Evolutionary conservation across 2,888 invertebrate species (phyloP), one percentile per base, ranked within the genome.

Genomic region (Perizoma flavofasciatum): DNA sequence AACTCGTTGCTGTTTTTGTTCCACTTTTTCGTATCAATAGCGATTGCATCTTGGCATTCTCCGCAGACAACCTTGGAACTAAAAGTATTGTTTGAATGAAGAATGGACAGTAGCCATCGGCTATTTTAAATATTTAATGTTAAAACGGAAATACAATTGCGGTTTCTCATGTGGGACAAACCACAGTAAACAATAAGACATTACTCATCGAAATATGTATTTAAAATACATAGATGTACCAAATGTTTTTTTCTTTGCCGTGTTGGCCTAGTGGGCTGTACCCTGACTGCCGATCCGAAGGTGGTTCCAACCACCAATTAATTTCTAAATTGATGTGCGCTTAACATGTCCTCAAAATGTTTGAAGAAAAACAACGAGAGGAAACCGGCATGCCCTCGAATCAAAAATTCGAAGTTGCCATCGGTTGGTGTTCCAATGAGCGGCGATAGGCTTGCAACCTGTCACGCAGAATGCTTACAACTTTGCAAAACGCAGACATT

Each of bases 131-230:
- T 41, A 10, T 46, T 44, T 37, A 51, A 46, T 40, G 43, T 43
- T 44, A 6, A 9, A 57, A 47, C 11, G 11, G 40, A 9, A 9
- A 49, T 7, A 48, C 5, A 50, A 2, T 48, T 56, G 63, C 32
- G 63, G 61, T 56, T 33, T 22, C 6, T 41, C 49, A 56, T 51
- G 52, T 59, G 49, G 55, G 11, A 54, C 61, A 59, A 62, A 60
- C 58, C 66, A 46, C 64, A 62, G 50, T 35, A 54, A 46, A 64
- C 62, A 65, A 64, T 60, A 54, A 51, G 53, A 41, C 55, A 56
- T 54, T 58, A 54, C 47, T 54, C 49, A 60, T 46, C 5, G 33
- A 45, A 50, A 49, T 47, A 33, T 8, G 9, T 5, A 41, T 4
- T n/a, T 22, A 22, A 41, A n/a, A 41, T n/a, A 41, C 5, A 41